phyloP scores from a whole-genome alignment of 2,113 vertebrate genomes.

The Orthonyx spaldingii region DNA sequence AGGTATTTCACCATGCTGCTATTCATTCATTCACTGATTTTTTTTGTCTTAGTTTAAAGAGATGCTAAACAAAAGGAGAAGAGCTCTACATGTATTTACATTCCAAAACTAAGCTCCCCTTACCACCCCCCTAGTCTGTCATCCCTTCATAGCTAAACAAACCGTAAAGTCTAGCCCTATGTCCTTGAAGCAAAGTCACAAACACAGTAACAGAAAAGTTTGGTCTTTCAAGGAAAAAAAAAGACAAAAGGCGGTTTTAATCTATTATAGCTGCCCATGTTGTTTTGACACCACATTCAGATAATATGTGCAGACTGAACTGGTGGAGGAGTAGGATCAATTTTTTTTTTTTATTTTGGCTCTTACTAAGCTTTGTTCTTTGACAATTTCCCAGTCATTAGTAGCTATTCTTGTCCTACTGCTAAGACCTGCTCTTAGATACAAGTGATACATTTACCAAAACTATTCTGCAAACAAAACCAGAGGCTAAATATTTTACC shows the following conservation, averaged over 20 bases:
- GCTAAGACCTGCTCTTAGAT: background rate
- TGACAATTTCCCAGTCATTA: background rate
- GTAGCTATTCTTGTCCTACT: background rate
- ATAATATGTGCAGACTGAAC: background rate
- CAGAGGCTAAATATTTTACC: background rate
- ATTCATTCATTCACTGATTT: constrained; percentile 82
- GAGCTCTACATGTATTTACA: constrained; percentile 81
- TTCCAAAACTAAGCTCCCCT: constrained; percentile 81
- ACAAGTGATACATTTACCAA: background rate
- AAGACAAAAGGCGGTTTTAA: background rate
- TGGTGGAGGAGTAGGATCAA: background rate
- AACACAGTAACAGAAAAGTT: constrained; percentile 53
- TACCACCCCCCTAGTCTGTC: constrained; percentile 75
- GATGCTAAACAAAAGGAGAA: constrained; percentile 81
- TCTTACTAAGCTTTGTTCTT: constrained; percentile 16
- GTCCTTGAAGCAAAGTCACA: constrained; percentile 65
- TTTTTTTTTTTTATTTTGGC: constrained; percentile 36
- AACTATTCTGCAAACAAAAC: background rate
- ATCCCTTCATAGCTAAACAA: constrained; percentile 78
- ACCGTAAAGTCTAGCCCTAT: constrained; percentile 73
- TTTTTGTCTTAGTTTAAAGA: constrained; percentile 85
- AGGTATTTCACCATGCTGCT: constrained; percentile 82
- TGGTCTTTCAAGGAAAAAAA: constrained; percentile 21
- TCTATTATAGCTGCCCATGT: background rate
- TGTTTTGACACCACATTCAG: constrained; percentile 34